phyloP scores from a whole-genome alignment of 2,888 invertebrate species.

The Ariolimax columbianus region DNA sequence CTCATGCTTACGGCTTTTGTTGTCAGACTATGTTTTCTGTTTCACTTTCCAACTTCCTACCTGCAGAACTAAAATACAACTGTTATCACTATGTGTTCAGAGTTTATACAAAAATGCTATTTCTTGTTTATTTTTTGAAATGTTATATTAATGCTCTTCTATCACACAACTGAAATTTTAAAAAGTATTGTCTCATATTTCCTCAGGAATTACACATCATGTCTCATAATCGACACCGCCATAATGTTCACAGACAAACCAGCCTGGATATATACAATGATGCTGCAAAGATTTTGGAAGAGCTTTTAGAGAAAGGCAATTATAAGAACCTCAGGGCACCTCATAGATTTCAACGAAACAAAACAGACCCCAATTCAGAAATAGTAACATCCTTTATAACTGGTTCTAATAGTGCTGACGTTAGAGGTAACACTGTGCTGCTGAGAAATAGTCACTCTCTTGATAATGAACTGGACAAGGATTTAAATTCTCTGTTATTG shows the following conservation, averaged over 20 bases:
- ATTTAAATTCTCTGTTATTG: background rate
- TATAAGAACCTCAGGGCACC: conserved; percentile 22
- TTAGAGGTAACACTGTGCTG: conserved; percentile 37
- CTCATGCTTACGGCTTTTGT: too few species aligned
- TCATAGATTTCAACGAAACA: conserved; percentile 12
- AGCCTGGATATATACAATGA: conserved; percentile 62
- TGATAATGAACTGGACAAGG: conserved; percentile 17
- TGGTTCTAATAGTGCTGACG: conserved; percentile 12
- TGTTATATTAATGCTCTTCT: too few species aligned
- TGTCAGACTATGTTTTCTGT: too few species aligned
- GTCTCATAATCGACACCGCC: conserved; percentile 32
- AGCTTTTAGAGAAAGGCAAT: conserved; percentile 63
- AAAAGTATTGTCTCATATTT: background rate
- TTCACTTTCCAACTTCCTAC: too few species aligned
- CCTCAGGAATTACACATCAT: background rate
- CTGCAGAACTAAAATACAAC: too few species aligned
- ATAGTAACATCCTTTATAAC: background rate
- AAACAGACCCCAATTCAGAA: conserved; percentile 28
- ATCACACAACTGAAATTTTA: too few species aligned
- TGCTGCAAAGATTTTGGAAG: conserved; percentile 66
- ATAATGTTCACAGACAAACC: conserved; percentile 49
- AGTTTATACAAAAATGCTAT: background rate
- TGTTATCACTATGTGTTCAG: too few species aligned
- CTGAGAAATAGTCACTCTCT: background rate
- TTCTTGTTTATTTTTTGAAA: background rate